phyloP scores from a whole-genome alignment of 2,888 invertebrate species.

The Quadroppia sp. region DNA sequence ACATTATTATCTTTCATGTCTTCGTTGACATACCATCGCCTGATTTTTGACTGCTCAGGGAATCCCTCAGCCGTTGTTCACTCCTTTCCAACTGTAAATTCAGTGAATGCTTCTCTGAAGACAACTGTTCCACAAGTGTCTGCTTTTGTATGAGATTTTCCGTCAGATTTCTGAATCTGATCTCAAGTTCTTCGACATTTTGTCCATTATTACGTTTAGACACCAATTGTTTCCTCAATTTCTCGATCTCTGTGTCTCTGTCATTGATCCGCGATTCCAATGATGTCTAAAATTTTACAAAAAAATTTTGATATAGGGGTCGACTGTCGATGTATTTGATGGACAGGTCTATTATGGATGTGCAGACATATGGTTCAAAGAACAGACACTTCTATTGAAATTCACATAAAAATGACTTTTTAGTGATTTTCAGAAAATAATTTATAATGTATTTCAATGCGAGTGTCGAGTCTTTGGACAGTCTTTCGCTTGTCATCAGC shows the following conservation, averaged over 20 bases:
- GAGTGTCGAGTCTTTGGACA: no score
- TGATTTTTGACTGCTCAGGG: neutral
- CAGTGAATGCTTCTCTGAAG: conserved; percentile 79
- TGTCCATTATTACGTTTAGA: conserved; percentile 45
- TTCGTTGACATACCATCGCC: neutral
- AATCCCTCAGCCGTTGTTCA: conserved; percentile 46
- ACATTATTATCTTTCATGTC: neutral
- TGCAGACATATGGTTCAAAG: no score
- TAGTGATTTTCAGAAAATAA: no score
- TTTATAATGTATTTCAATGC: no score
- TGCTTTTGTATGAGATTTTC: conserved; percentile 81
- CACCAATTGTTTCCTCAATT: conserved; percentile 58
- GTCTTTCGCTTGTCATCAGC: no score
- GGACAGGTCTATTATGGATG: no score
- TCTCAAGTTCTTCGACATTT: conserved; percentile 55
- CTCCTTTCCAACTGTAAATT: conserved; percentile 74
- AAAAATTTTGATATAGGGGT: no score
- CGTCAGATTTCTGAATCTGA: conserved; percentile 61
- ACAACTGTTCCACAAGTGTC: conserved; percentile 71
- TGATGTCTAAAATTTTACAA: no score
- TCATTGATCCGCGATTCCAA: conserved; percentile 58
- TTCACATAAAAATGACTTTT: no score
- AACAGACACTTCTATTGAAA: no score
- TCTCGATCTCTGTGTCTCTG: conserved; percentile 60
- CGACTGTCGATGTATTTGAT: no score